Base-by-base conservation (phyloP, 1,140 invertebrate genomes). In the Drosophila biarmipes region DNA sequence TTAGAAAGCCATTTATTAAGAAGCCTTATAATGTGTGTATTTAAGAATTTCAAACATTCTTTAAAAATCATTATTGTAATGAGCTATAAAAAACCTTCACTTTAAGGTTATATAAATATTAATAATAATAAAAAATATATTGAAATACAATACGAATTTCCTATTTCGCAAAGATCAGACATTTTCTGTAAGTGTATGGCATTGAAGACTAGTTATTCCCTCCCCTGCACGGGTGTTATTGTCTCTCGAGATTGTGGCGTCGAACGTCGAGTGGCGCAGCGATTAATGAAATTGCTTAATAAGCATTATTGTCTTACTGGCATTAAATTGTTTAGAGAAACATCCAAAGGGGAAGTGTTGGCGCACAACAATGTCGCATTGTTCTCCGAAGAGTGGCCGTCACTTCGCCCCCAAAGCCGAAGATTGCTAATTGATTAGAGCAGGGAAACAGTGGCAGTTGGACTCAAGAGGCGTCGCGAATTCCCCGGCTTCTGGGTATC, bases 251-350 rank as follows among this genome's bases (percentile, higher is more conserved):
- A 84, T 89, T 84, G 58, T 82, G 71, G 81, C 74, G 53, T 54
- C 24, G 84, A 84, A 78, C 63, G 84, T 84, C 84, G 74, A 87
- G 84, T 80, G 78, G 79, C 67, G 66, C 62, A 68, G 67, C 84
- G 82, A 87, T 89, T 87, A 87, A 87, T 84, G 84, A 87, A 87
- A 87, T 87, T 89, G 84, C 84, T 87, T 87, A 87, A 87, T 87
- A 87, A 87, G 84, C 84, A 87, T 89, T 89, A 87, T 87, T 87
- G 81, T 89, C 84, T 87, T 69, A 79, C 75, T 71, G 84, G 79
- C 72, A 89, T 87, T 89, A 89, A 89, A 89, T 84, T 87, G 87
- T 89, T 84, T 87, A 80, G 79, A 68, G 67, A 54, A 82, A 67
- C 54, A 69, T 45, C 64, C 37, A 15, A 72, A 75, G 56, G 64